Conservation (phyloP, 2,888 invertebrate species). For the Lottia scabra region DNA sequence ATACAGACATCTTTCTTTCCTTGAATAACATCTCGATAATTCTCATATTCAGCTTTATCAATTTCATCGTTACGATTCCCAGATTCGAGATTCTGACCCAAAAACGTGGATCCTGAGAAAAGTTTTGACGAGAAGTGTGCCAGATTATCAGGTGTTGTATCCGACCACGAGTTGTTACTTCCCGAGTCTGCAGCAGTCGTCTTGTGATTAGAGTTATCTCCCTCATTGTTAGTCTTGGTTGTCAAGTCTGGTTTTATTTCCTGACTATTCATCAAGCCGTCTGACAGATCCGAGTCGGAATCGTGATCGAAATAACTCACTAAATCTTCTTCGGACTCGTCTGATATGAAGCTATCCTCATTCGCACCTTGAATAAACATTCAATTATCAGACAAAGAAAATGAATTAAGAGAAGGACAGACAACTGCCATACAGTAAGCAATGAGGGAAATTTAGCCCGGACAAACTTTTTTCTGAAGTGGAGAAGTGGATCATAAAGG, state of each 20-base stretch:
- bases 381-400: neutral
- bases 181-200: neutral
- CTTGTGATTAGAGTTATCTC: constrained; percentile 5
- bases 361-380: constrained; percentile 38
- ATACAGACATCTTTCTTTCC: constrained; percentile 58
- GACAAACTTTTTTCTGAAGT: no score
- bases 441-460: no score
- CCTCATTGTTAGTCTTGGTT: neutral
- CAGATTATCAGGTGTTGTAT: constrained; percentile 41
- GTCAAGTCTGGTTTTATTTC: constrained; percentile 54
- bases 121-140: constrained; percentile 58
- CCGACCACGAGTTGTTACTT: constrained; percentile 30
- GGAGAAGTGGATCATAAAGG: no score
- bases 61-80: constrained; percentile 27
- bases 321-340: constrained; percentile 60
- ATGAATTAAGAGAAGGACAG: no score
- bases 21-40: constrained; percentile 57
- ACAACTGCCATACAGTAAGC: no score
- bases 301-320: constrained; percentile 59
- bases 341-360: constrained; percentile 50
- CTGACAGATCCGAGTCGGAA: constrained; percentile 61
- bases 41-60: constrained; percentile 38
- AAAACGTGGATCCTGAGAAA: constrained; percentile 57
- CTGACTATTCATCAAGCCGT: constrained; percentile 62
- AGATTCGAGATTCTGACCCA: constrained; percentile 50